phyloP scores from a whole-genome alignment of 53 echinoderm and acorn worm genomes.

The Patiria pectinifera region DNA sequence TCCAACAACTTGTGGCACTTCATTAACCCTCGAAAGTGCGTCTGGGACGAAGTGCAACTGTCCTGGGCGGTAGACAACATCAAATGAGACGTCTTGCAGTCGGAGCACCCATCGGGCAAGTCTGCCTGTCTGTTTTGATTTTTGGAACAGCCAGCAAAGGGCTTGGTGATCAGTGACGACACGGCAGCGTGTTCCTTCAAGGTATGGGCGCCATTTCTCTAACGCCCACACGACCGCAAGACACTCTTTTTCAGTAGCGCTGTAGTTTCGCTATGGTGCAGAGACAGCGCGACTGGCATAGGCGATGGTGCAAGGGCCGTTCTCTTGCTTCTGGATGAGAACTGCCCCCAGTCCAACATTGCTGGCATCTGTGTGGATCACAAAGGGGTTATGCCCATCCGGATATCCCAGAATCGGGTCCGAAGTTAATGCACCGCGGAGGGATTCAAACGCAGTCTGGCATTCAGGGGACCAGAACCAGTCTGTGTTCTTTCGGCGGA shows the following conservation, averaged over 20 bases:
- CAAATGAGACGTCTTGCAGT: constrained; percentile 55
- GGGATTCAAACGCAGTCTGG: neutral
- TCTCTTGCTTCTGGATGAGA: neutral
- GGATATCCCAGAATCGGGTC: too few species aligned
- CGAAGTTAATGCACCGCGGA: too few species aligned
- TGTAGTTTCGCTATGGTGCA: constrained; percentile 36
- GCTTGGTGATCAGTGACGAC: constrained; percentile 65
- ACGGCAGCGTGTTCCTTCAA: constrained; percentile 34
- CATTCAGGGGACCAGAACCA: constrained; percentile 19
- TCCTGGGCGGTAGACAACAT: neutral
- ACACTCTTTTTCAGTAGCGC: constrained; percentile 44
- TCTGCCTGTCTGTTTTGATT: constrained; percentile 36
- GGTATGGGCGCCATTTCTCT: constrained; percentile 20
- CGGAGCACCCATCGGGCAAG: constrained; percentile 57
- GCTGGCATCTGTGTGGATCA: constrained; percentile 47
- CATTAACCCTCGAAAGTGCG: too few species aligned
- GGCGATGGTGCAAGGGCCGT: neutral
- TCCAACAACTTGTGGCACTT: too few species aligned
- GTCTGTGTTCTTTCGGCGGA: constrained; percentile 4
- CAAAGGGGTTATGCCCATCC: too few species aligned
- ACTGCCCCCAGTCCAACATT: constrained; percentile 39
- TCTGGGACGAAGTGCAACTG: too few species aligned
- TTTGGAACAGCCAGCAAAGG: constrained; percentile 62
- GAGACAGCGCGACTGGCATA: constrained; percentile 15
- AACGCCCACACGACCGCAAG: constrained; percentile 41